Conservation (phyloP, 53 echinoderm and acorn worm genomes). For the Holothuria leucospilota region DNA sequence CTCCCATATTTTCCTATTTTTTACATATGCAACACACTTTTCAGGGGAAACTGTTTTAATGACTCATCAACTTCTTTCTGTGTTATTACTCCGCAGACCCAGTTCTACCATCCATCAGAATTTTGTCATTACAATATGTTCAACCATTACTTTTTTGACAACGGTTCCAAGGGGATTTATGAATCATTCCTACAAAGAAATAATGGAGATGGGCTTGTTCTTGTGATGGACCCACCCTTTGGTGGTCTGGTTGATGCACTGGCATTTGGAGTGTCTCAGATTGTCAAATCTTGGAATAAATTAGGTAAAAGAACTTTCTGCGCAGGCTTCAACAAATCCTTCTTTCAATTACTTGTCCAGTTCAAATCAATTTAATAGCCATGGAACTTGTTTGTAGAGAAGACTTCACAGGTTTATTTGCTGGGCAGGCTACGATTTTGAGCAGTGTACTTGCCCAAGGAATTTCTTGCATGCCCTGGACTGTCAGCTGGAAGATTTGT, state of each 20-base stretch:
- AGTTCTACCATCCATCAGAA: constrained; percentile 80
- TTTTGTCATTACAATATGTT: constrained; percentile 99
- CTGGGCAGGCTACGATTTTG: too few relatives aligned
- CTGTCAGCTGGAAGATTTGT: too few relatives aligned
- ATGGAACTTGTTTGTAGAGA: too few relatives aligned
- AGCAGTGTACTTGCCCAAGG: too few relatives aligned
- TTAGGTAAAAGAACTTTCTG: background rate
- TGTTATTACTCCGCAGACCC: constrained; percentile 65
- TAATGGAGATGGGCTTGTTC: constrained; percentile 67
- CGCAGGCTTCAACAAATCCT: background rate
- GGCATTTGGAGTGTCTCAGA: constrained; percentile 65
- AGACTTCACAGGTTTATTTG: too few relatives aligned
- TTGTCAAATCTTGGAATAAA: constrained; percentile 70
- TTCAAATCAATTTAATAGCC: too few relatives aligned
- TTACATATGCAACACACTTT: too few relatives aligned
- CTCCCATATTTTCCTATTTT: too few relatives aligned
- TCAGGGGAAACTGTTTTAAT: too few relatives aligned
- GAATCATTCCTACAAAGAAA: constrained; percentile 67
- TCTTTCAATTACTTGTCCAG: too few relatives aligned
- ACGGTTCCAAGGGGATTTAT: constrained; percentile 54
- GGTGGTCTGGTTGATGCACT: constrained; percentile 92
- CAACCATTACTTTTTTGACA: constrained; percentile 93
- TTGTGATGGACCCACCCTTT: constrained; percentile 99
- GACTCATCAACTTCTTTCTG: background rate
- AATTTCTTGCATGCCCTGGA: too few relatives aligned